Evolutionary conservation across 2,797 vertebrate species (phyloP), one percentile per base, ranked within the genome.

Genomic region (Limnodromus scolopaceus): DNA sequence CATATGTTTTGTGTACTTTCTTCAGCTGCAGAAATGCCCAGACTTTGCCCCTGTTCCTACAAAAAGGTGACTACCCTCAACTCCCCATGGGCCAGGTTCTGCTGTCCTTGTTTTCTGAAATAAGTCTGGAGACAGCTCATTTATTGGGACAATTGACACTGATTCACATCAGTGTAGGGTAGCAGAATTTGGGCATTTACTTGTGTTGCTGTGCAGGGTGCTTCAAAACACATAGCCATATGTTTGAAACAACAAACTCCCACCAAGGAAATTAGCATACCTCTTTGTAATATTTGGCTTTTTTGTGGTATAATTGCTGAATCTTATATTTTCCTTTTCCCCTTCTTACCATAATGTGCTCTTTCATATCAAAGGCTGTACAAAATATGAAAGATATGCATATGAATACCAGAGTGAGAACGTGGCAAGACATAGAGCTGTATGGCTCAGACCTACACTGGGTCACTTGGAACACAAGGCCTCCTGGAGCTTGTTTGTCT

Each of bases 401-500:
- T 25, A 36, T n/a, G 20, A 78, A 61, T 4, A 15, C 16, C 46
- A 32, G 57, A 49, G 9, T 43, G 76, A 65, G 55, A 71, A 13
- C 2, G 5, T 9, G 14, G 28, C 25, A 15, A 45, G 36, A 43
- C 0, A 1, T 36, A 28, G 5, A 55, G 39, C 45, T 55, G 13
- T 4, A 13, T 32, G 39, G 22, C 27, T 79, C 28, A 41, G 25
- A 55, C 15, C 10, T 34, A 0, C 10, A 20, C 10, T 13, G 16
- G 24, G 34, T 58, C 24, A 2, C 36, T 39, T 24, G 46, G 71
- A 55, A 66, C 3, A 22, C 11, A 66, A 41, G 25, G 9, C 2
- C 27, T 85, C 25, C 39, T 49, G 61, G 38, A 78, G 20, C 13
- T 78, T 28, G 13, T 54, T 38, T 49, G 14, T 51, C 55, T 53